Evolutionary conservation across 2,113 vertebrate genomes (phyloP), one percentile per base, ranked within the genome.

Genomic region (Lathamus discolor): DNA sequence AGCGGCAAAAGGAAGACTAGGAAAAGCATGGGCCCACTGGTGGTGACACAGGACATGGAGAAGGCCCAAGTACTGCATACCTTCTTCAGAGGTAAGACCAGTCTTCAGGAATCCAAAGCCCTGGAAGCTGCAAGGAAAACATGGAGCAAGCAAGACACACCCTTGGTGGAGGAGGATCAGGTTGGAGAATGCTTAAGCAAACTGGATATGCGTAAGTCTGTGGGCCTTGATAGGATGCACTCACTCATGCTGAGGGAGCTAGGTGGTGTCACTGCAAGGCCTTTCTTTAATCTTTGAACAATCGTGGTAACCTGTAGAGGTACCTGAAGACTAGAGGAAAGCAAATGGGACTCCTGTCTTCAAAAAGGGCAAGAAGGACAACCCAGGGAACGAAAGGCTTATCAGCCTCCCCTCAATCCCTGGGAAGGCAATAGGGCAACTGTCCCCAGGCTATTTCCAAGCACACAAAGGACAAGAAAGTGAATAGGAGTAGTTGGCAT

Each of bases 141-240:
- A 17, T 15, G 37, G 17, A 52, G 17, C 37, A 67, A 48, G n/a
- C n/a, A 33, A 14, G 57, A 35, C 57, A 61, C 57, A 10, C 18
- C 33, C 39, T 19, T 29, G 33, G 33, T 61, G 54, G 33, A 44
- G 51, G n/a, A 70, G 46, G 15, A 17, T 35, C n/a, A 61, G 27
- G 31, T 44, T 22, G 62, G 46, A 55, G 29, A 48, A 64, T 9
- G 29, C 23, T 39, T 72, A 54, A 54, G 23, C 39, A 62, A 37
- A 28, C 55, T 7, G 27, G 41, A 9, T 11, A 2, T 15, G 28
- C 1, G 0, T 10, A 31, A 69, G 2, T 12, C 19, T 48, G 11
- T 3, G 39, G 39, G n/a, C 33, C 55, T 9, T 23, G 23, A 16
- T 46, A 28, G 55, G 39, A 15, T n/a, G 39, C 11, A 13, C 28